phyloP scores from a whole-genome alignment of 2,888 invertebrate species.

The Drosophila mulleri region DNA sequence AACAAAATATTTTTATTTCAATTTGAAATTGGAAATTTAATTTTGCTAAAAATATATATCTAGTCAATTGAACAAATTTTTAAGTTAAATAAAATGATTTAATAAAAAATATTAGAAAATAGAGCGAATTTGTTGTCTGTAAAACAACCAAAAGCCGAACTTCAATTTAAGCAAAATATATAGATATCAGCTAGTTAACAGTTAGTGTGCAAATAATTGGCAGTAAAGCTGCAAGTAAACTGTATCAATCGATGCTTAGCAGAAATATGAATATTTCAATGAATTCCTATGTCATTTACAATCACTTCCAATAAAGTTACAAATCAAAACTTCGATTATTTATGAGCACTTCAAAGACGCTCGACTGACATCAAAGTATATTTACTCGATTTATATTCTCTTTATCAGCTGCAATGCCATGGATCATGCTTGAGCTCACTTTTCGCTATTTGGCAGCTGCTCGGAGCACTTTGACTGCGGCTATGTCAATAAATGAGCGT shows the following conservation, averaged over 20 bases:
- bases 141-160: too few species aligned
- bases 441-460: slow-evolving; percentile 23
- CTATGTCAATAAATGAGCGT: slow-evolving; percentile 67
- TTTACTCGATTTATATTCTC: slow-evolving; percentile 1
- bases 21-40: neutral
- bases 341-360: neutral
- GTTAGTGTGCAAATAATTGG: neutral
- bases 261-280: neutral
- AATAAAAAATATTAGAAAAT: neutral
- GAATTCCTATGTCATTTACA: neutral
- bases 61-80: neutral
- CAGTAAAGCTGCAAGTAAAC: neutral
- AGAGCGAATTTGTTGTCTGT: neutral
- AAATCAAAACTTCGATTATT: neutral
- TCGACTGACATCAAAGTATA: slow-evolving; percentile 1
- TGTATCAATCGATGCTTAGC: neutral
- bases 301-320: neutral
- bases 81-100: neutral
- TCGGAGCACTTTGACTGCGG: slow-evolving; percentile 15
- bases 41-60: neutral
- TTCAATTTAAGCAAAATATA: neutral
- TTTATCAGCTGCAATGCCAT: neutral
- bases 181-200: neutral
- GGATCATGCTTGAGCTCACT: neutral
- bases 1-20: neutral